Conservation (phyloP, 2,888 invertebrate species). For the Apamea sordens region DNA sequence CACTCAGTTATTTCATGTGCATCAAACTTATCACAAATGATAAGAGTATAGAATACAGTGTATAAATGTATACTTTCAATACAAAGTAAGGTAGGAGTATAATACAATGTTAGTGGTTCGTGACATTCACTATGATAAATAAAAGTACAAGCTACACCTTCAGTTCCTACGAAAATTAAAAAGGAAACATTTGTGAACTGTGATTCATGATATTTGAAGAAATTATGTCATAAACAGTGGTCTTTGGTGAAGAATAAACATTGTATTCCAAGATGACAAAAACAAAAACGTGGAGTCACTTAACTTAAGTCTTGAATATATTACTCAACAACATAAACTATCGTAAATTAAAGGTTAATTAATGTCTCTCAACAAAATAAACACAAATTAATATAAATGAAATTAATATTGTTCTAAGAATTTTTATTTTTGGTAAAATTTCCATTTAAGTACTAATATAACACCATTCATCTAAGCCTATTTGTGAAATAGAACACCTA, state of each 20-base stretch:
- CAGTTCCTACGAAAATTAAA: conserved; percentile 25
- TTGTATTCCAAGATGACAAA: conserved; percentile 63
- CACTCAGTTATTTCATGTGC: conserved; percentile 13
- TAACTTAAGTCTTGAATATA: conserved; percentile 80
- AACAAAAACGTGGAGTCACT: conserved; percentile 67
- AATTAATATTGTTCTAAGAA: conserved; percentile 85
- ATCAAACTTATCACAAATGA: conserved; percentile 22
- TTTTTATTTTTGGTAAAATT: conserved; percentile 86
- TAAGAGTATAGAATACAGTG: conserved; percentile 11
- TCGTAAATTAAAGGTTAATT: conserved; percentile 72
- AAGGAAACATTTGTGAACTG: conserved; percentile 22
- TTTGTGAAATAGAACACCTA: conserved; percentile 81
- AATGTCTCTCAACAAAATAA: conserved; percentile 76
- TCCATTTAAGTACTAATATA: conserved; percentile 88
- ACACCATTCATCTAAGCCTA: conserved; percentile 80
- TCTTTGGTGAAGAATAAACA: conserved; percentile 84
- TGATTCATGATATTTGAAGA: conserved; percentile 39
- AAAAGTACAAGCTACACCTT: conserved; percentile 35
- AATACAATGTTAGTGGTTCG: conserved; percentile 24
- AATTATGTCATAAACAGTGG: conserved; percentile 59
- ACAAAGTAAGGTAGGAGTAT: conserved; percentile 17
- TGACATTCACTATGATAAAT: conserved; percentile 37
- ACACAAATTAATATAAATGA: conserved; percentile 78
- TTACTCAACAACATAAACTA: conserved; percentile 82
- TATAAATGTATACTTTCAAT: conserved; percentile 32